Conservation (phyloP, 2,888 invertebrate species). For the Latheticus oryzae region DNA sequence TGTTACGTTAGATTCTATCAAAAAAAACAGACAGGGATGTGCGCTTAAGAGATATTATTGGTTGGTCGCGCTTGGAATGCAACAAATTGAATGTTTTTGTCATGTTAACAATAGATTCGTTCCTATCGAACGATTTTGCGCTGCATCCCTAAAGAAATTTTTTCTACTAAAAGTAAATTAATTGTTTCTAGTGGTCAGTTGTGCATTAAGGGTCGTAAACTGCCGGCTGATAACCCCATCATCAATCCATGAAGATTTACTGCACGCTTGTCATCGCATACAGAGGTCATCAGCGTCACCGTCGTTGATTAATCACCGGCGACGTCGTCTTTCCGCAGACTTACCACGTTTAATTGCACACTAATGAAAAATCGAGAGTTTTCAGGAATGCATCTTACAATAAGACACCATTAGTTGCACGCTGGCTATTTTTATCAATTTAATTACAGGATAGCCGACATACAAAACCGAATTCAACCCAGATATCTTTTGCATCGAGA, state of each 20-base stretch:
- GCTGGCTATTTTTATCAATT: conserved; percentile 36
- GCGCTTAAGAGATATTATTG: too few species aligned
- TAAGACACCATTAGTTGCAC: conserved; percentile 25
- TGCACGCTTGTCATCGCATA: conserved; percentile 30
- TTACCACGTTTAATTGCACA: conserved; percentile 16
- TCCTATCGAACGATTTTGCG: conserved; percentile 32
- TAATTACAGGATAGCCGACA: conserved; percentile 29
- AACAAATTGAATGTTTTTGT: conserved; percentile 41
- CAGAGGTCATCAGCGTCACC: conserved; percentile 32
- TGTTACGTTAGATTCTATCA: too few species aligned
- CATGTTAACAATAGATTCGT: conserved; percentile 28
- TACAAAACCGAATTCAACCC: conserved; percentile 38
- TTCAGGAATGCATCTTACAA: conserved; percentile 28
- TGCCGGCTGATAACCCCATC: conserved; percentile 29
- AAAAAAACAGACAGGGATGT: too few species aligned
- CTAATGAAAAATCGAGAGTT: conserved; percentile 21
- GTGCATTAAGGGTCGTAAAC: conserved; percentile 17
- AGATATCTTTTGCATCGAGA: conserved; percentile 34
- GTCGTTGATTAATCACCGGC: conserved; percentile 30
- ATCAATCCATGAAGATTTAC: conserved; percentile 28
- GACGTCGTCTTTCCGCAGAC: conserved; percentile 21
- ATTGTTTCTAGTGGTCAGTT: conserved; percentile 17
- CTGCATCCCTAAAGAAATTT: conserved; percentile 37
- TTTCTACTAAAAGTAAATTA: conserved; percentile 9
- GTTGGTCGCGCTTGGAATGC: conserved; percentile 33